Conservation (phyloP, 1,140 invertebrate species). For the Mamestra configurata region DNA sequence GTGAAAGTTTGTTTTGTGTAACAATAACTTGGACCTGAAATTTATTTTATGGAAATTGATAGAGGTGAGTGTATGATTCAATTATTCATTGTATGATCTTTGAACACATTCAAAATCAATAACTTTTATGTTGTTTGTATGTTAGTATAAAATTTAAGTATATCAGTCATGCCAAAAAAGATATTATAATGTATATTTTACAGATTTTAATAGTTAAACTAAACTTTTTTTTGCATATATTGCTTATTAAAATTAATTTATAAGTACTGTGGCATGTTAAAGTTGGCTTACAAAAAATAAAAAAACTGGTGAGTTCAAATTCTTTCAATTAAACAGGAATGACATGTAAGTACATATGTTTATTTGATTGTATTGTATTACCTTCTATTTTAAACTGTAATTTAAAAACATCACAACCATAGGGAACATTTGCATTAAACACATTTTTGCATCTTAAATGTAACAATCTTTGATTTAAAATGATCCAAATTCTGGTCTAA, state of each 20-base stretch:
- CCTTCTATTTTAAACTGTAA: neutral
- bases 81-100: neutral
- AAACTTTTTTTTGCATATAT: neutral
- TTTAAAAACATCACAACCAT: neutral
- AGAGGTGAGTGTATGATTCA: conserved; percentile 16
- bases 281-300: neutral
- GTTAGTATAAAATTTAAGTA: neutral
- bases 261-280: neutral
- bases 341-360: neutral
- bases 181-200: too few relatives aligned
- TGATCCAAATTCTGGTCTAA: too few relatives aligned
- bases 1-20: conserved; percentile 29
- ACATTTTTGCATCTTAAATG: too few relatives aligned
- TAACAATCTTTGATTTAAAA: too few relatives aligned
- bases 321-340: neutral
- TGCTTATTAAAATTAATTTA: neutral
- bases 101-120: neutral
- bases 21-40: conserved; percentile 24
- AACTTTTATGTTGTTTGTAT: neutral
- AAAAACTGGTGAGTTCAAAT: neutral
- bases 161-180: neutral
- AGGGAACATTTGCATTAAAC: too few relatives aligned
- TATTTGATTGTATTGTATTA: neutral
- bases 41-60: conserved; percentile 37
- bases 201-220: neutral